Base-by-base conservation (phyloP, 2,797 vertebrate species). In the Acipenser oxyrinchus region DNA sequence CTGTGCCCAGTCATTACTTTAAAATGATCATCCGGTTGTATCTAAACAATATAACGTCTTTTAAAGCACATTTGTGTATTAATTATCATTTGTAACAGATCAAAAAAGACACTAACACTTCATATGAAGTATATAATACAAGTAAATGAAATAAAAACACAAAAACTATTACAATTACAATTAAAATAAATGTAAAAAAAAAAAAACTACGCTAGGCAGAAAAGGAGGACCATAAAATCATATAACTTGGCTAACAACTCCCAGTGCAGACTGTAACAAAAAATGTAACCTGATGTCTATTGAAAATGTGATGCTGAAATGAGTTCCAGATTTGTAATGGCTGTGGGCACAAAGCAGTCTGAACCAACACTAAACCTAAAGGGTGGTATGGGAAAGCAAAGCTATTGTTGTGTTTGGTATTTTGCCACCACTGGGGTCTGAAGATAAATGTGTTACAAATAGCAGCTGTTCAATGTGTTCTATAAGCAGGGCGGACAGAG, bases 281-380 rank as follows among this genome's bases (percentile, higher is more conserved):
- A 62, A 62, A 62, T 62, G 2, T 62, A 4, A 62, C 48, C 3
- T 23, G 6, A 37, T 10, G 18, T 62, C 15, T 37, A 62, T 62
- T 48, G 37, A 62, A 62, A 62, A 62, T 62, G 13, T 23, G 37
- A 62, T 62, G 6, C 7, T 62, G 15, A 18, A 62, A 23, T 58
- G 60, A 23, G 37, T 10, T 62, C 37, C 37, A 62, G 60, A 62
- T 23, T 62, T 62, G 15, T 5, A 23, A 18, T 62, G 60, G 37
- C 60, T 62, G 15, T 62, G 11, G 60, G 60, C 15, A 23, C 60
- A 62, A 23, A 8, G 18, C 60, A 62, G n/a, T 58, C 13, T 58
- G 55, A 58, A 58, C 55, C 55, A 58, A 58, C 13, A 58, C 55
- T 58, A 11, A 58, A n/a, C 55, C 55, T 58, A 10, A n/a, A 58